phyloP scores from a whole-genome alignment of 2,113 vertebrate genomes.

The Notarius lentiginosus region DNA sequence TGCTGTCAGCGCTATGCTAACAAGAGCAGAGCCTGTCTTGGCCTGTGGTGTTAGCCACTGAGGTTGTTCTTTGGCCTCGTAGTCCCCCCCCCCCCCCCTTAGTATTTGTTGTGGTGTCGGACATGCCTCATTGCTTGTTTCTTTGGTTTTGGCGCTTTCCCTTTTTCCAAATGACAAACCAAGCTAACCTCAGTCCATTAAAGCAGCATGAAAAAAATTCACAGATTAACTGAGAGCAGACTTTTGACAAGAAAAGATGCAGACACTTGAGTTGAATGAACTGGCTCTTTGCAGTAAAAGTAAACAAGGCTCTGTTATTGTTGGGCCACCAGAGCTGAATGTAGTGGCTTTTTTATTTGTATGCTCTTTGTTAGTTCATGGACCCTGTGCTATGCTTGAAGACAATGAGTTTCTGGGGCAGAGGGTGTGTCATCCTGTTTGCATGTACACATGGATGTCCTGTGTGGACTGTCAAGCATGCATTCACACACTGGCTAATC shows the following conservation, averaged over 20 bases:
- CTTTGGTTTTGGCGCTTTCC: slow-evolving; percentile 6
- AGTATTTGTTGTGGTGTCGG: background rate
- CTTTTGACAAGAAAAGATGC: slow-evolving; percentile 9
- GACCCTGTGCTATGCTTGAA: background rate
- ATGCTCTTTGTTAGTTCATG: background rate
- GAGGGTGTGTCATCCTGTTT: background rate
- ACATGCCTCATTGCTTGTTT: background rate
- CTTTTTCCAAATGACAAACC: slow-evolving; percentile 57
- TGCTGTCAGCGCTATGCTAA: slow-evolving; percentile 96
- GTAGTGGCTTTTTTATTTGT: background rate
- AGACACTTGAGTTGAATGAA: background rate
- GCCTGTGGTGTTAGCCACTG: slow-evolving; percentile 77
- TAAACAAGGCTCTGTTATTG: slow-evolving; percentile 22
- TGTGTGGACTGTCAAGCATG: background rate
- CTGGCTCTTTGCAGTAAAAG: slow-evolving; percentile 13
- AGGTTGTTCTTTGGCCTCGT: slow-evolving; percentile 73
- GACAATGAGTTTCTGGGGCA: background rate
- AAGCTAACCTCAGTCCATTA: slow-evolving; percentile 39
- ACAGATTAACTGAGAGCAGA: background rate
- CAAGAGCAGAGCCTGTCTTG: slow-evolving; percentile 79
- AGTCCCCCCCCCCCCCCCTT: slow-evolving; percentile 51
- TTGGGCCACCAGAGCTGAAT: slow-evolving; percentile 13
- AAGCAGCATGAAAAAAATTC: slow-evolving; percentile 22
- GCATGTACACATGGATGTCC: background rate
- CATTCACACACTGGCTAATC: background rate